These are phyloP conservation scores for Scaptomyza parva DNA, from an alignment of 2,888 invertebrate genomes.

Conservation along the genomic window DNA sequence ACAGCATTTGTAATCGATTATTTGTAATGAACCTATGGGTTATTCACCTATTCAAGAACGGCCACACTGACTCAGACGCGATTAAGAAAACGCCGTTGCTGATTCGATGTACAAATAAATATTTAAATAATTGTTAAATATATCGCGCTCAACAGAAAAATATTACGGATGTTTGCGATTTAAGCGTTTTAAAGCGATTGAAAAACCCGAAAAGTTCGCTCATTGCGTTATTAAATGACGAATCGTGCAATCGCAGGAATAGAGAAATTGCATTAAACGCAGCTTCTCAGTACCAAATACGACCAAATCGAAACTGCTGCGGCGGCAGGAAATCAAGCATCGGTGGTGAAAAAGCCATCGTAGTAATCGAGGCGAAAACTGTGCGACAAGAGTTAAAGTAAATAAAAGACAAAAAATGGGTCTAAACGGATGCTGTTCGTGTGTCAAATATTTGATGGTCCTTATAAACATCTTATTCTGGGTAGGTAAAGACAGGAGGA, in stretches of 20 bases:
- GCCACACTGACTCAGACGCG: conserved; percentile 48
- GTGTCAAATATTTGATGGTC: conserved; percentile 84
- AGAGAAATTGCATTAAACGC: conserved; percentile 43
- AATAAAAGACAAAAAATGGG: conserved; percentile 76
- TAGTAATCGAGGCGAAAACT: conserved; percentile 21
- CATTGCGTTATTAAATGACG: neutral
- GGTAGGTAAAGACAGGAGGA: conserved; percentile 79
- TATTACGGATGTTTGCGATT: conserved; percentile 29
- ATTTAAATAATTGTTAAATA: conserved; percentile 61
- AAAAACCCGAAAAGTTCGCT: conserved; percentile 8
- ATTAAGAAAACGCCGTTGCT: conserved; percentile 56
- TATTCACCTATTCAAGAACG: conserved; percentile 3
- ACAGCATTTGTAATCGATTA: neutral
- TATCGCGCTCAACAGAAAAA: conserved; percentile 60
- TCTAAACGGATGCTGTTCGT: conserved; percentile 84
- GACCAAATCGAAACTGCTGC: conserved; percentile 35
- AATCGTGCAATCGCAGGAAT: conserved; percentile 24
- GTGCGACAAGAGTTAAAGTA: conserved; percentile 32
- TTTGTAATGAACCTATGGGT: neutral
- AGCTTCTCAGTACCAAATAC: conserved; percentile 47
- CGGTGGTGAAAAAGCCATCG: conserved; percentile 42
- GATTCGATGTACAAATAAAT: conserved; percentile 58
- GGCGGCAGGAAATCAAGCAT: conserved; percentile 55
- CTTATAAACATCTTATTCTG: conserved; percentile 84
- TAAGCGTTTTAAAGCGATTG: conserved; percentile 18